Evolutionary conservation across 1,140 invertebrate genomes (phyloP).

Genomic region (Nephotettix cincticeps): DNA sequence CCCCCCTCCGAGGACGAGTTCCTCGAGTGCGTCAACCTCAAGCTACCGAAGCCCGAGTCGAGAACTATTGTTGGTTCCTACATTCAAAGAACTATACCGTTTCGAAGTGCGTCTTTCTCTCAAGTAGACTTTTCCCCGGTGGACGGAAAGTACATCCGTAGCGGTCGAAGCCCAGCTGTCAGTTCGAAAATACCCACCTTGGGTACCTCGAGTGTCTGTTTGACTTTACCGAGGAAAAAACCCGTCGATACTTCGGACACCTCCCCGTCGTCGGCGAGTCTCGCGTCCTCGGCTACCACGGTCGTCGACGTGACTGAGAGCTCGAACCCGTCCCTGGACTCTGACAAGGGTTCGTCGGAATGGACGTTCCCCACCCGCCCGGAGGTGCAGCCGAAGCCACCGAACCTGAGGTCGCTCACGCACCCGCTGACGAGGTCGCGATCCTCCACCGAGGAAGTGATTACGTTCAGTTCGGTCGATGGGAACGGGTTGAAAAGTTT

Average conservation of each 20-base stretch:
- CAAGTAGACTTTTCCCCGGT: conserved; percentile 66
- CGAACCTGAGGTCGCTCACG: conserved; percentile 48
- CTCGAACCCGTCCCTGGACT: conserved; percentile 59
- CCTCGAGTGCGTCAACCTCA: conserved; percentile 45
- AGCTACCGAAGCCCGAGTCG: conserved; percentile 54
- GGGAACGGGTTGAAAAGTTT: conserved; percentile 52
- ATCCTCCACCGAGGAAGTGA: conserved; percentile 14
- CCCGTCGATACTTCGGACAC: conserved; percentile 30
- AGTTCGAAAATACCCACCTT: not conserved
- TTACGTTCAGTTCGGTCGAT: conserved; percentile 35
- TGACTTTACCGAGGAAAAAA: conserved; percentile 35
- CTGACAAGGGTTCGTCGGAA: conserved; percentile 59
- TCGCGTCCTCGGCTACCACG: conserved; percentile 20
- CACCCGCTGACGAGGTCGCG: conserved; percentile 51
- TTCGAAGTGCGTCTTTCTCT: conserved; percentile 79
- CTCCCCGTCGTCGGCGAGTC: conserved; percentile 13
- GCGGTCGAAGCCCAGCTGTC: conserved; percentile 12
- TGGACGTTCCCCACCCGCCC: not conserved
- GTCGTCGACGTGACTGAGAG: conserved; percentile 41
- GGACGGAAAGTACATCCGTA: conserved; percentile 47
- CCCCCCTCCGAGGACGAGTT: conserved; percentile 44
- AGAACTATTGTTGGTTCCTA: conserved; percentile 57
- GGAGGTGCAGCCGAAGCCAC: conserved; percentile 35
- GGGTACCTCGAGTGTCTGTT: conserved; percentile 27
- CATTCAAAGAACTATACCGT: conserved; percentile 61